These are phyloP conservation scores for Phortica okadai DNA, from an alignment of 2,888 invertebrate genomes.

Conservation along the genomic window DNA sequence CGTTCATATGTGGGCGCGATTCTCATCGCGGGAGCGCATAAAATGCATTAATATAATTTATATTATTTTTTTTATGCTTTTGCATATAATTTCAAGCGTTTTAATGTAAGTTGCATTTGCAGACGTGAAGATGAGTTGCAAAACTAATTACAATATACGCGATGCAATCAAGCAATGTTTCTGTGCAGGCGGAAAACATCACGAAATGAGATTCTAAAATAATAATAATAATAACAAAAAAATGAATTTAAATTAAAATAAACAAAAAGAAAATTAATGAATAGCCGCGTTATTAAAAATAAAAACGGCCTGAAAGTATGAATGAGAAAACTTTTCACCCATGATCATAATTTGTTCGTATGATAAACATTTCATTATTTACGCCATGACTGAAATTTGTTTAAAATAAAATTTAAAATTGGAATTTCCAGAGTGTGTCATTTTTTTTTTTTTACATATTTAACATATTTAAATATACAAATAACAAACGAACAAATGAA, in stretches of 20 bases:
- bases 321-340: not conserved
- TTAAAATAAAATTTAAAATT: not conserved
- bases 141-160: slow-evolving; percentile 65
- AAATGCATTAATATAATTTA: not conserved
- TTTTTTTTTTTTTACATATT: not conserved
- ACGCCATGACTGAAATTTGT: not conserved
- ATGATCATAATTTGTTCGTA: no score
- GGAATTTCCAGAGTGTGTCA: not conserved
- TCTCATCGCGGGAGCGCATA: not conserved
- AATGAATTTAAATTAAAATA: not conserved
- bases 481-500: not conserved
- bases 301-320: not conserved
- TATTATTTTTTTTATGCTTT: not conserved
- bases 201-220: slow-evolving; percentile 1
- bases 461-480: slow-evolving; percentile 8
- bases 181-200: not conserved
- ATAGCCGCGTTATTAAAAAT: not conserved
- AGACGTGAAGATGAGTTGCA: slow-evolving; percentile 36
- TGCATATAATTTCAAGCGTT: not conserved
- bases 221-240: not conserved
- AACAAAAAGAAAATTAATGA: not conserved
- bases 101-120: not conserved
- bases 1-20: slow-evolving; percentile 8
- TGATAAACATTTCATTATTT: no score
- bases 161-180: not conserved